Evolutionary conservation across 2,888 invertebrate genomes (phyloP).

Genomic region (Chromoteleia sp.): DNA sequence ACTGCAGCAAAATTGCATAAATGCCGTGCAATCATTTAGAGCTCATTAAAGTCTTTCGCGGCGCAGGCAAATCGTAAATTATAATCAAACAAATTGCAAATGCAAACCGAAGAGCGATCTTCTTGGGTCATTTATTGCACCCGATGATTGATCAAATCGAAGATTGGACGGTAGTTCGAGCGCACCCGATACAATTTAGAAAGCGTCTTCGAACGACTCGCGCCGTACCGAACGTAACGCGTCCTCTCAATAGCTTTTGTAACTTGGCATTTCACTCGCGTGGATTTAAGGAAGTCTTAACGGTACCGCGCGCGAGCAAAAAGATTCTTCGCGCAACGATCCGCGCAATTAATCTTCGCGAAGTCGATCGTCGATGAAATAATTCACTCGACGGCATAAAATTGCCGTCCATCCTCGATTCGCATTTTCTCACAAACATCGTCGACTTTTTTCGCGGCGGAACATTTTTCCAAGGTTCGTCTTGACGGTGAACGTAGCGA

Average conservation of each 20-base stretch:
- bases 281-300: constrained; percentile 34
- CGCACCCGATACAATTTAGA: constrained; percentile 19
- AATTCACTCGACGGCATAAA: constrained; percentile 6
- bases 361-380: constrained; percentile 47
- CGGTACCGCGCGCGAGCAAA: constrained; percentile 33
- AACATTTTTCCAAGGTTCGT: no score
- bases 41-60: constrained; percentile 3
- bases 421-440: constrained; percentile 26
- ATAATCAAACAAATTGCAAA: constrained; percentile 28
- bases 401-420: constrained; percentile 2
- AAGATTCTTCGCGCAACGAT: constrained; percentile 22
- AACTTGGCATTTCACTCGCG: neutral
- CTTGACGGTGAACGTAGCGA: no score
- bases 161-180: constrained; percentile 29
- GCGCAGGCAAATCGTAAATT: constrained; percentile 6
- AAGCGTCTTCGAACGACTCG: constrained; percentile 30
- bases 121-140: constrained; percentile 19
- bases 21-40: neutral
- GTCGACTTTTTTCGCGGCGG: neutral
- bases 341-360: constrained; percentile 49
- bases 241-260: no score
- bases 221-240: neutral
- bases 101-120: constrained; percentile 16
- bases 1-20: constrained; percentile 15
- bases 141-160: constrained; percentile 44